Evolutionary conservation across 2,888 invertebrate species (phyloP).

Genomic region (Atherix ibis): DNA sequence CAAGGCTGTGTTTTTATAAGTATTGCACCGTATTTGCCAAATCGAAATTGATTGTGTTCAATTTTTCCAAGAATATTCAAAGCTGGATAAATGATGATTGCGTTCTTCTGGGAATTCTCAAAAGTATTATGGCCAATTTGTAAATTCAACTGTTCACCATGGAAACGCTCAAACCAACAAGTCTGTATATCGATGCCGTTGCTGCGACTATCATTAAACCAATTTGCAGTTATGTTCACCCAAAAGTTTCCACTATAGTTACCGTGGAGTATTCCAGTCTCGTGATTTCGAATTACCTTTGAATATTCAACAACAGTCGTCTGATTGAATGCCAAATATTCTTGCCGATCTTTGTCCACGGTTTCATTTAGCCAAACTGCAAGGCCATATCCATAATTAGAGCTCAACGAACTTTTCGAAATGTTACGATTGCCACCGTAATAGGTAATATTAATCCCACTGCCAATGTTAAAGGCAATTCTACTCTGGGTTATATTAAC

Average conservation of each 20-base stretch:
- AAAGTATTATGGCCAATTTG: slow-evolving; percentile 80
- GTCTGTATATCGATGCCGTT: slow-evolving; percentile 70
- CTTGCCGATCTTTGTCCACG: slow-evolving; percentile 39
- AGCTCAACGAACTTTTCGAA: slow-evolving; percentile 68
- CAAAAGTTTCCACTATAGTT: slow-evolving; percentile 78
- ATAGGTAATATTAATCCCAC: slow-evolving; percentile 90
- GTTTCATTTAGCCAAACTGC: slow-evolving; percentile 85
- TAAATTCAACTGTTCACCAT: slow-evolving; percentile 39
- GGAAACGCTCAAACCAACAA: slow-evolving; percentile 49
- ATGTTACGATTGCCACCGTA: slow-evolving; percentile 89
- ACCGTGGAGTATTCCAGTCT: slow-evolving; percentile 78
- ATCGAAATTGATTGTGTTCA: slow-evolving; percentile 78
- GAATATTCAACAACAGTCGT: slow-evolving; percentile 77
- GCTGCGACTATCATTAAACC: slow-evolving; percentile 62
- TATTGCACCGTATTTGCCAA: slow-evolving; percentile 67
- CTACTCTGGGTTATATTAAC: slow-evolving; percentile 82
- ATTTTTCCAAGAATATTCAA: slow-evolving; percentile 61
- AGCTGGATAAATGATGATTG: slow-evolving; percentile 65
- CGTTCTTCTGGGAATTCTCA: slow-evolving; percentile 55
- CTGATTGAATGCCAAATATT: slow-evolving; percentile 67
- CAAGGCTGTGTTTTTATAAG: slow-evolving; percentile 65
- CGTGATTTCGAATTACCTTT: slow-evolving; percentile 70
- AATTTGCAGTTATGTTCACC: slow-evolving; percentile 86
- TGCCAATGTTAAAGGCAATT: slow-evolving; percentile 81
- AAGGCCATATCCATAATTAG: slow-evolving; percentile 77